Evolutionary conservation across 1,140 invertebrate genomes (phyloP).

Genomic region (Meloidogyne chitwoodi): DNA sequence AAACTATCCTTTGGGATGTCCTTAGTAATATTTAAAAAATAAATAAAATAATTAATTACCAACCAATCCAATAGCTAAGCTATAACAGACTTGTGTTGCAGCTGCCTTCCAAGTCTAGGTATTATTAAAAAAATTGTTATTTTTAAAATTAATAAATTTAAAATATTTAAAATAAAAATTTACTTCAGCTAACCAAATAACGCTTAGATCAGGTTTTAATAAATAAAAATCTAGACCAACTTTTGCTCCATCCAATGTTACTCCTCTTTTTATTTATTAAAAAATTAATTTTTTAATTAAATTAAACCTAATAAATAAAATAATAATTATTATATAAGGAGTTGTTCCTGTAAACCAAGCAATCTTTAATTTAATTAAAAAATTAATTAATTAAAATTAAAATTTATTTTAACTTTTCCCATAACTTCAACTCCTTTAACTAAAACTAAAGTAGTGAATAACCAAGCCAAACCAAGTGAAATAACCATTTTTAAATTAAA

Average conservation of each 20-base stretch:
- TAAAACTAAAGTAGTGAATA: slow-evolving; percentile 34
- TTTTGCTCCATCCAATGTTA: slow-evolving; percentile 36
- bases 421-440: slow-evolving; percentile 42
- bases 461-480: slow-evolving; percentile 35
- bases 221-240: slow-evolving; percentile 39
- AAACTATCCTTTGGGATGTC: too few relatives aligned
- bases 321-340: slow-evolving; percentile 36
- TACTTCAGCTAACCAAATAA: slow-evolving; percentile 24
- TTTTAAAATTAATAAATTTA: slow-evolving; percentile 3
- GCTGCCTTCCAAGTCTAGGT: slow-evolving; percentile 40
- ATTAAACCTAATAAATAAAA: slow-evolving; percentile 32
- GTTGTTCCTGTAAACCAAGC: slow-evolving; percentile 26
- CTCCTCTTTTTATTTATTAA: not conserved
- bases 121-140: not conserved
- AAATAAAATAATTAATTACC: too few relatives aligned
- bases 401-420: slow-evolving; percentile 21
- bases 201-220: slow-evolving; percentile 31
- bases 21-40: too few relatives aligned
- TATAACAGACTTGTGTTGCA: slow-evolving; percentile 43
- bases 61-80: slow-evolving; percentile 35
- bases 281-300: not conserved
- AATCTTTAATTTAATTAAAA: slow-evolving; percentile 9
- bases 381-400: not conserved
- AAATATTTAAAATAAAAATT: not conserved
- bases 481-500: slow-evolving; percentile 36